Evolutionary conservation across 2,113 vertebrate genomes (phyloP).

Genomic region (Tonatia bakeri): DNA sequence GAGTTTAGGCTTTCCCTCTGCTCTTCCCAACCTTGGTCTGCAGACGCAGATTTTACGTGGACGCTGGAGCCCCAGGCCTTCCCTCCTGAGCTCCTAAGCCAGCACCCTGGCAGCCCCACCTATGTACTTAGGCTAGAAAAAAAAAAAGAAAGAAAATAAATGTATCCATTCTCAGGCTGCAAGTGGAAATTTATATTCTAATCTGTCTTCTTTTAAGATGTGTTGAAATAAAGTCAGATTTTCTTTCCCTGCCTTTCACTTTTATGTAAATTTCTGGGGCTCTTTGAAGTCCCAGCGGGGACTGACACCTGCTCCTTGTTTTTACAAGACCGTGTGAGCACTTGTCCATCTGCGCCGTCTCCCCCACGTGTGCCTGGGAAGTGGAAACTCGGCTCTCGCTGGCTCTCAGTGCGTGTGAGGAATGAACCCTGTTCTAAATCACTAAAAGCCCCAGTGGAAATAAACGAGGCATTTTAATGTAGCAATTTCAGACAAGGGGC

Average conservation of each 20-base stretch:
- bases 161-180: neutral
- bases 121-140: neutral
- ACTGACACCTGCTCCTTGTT: neutral
- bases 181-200: neutral
- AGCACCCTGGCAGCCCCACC: neutral
- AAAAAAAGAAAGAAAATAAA: neutral
- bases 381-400: neutral
- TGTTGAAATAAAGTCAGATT: neutral
- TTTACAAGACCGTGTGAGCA: neutral
- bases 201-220: neutral
- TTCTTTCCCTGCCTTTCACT: neutral
- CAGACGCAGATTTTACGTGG: neutral
- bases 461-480: neutral
- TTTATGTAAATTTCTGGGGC: neutral
- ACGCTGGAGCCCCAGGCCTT: neutral
- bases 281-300: neutral
- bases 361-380: neutral
- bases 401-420: neutral
- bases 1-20: neutral
- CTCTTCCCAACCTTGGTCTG: neutral
- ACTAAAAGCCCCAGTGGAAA: neutral
- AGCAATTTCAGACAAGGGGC: neutral
- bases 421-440: neutral
- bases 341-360: neutral
- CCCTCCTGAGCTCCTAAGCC: neutral